Base-by-base conservation (phyloP, 1,140 invertebrate species). In the Parapsyche elsis region DNA sequence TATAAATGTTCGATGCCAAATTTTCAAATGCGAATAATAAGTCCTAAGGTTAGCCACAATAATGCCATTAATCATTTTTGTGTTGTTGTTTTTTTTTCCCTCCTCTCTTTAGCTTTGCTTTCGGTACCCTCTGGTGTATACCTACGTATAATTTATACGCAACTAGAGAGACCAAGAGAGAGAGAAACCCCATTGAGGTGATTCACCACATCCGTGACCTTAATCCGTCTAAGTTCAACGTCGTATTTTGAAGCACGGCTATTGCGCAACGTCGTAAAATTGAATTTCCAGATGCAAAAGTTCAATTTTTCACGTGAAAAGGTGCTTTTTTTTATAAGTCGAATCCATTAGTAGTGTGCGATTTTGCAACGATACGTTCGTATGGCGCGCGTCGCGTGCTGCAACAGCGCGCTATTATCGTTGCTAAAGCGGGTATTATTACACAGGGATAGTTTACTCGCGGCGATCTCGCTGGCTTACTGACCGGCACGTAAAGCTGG, bases 141-240 rank as follows among this genome's bases (percentile, higher is more conserved):
- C n/a, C n/a, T n/a, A n/a, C n/a, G n/a, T n/a, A n/a, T n/a, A n/a
- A n/a, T 67, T 67, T 67, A 24, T 26, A 24, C 64, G 10, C 26
- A 73, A 73, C 45, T 19, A 73, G 71, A 24, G 71, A 21, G 30
- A 73, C 45, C 45, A 45, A 73, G 71, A 24, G 71, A 21, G 30
- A 38, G 30, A 38, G n/a, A n/a, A n/a, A 1, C 30, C 38, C 46
- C 38, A 46, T 73, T 23, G 46, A 73, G 9, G 71, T 23, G 38
- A 73, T 73, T 73, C 38, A 45, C 71, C 38, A 46, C 46, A 73
- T 46, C 71, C 73, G 49, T 75, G 73, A 75, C 73, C 73, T 75
- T 75, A 75, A 75, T 75, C 71, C 21, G 38, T 45, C 64, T 67
- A 67, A 67, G 64, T 67, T 67, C 64, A 67, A 9, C 49, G 2